A percentile compares a stretch with the other conserved stretches of the same genome.
These are phyloP conservation scores for Acrocephalus kingi DNA, from an alignment of 2,113 vertebrate species.

Conservation along the genomic window DNA sequence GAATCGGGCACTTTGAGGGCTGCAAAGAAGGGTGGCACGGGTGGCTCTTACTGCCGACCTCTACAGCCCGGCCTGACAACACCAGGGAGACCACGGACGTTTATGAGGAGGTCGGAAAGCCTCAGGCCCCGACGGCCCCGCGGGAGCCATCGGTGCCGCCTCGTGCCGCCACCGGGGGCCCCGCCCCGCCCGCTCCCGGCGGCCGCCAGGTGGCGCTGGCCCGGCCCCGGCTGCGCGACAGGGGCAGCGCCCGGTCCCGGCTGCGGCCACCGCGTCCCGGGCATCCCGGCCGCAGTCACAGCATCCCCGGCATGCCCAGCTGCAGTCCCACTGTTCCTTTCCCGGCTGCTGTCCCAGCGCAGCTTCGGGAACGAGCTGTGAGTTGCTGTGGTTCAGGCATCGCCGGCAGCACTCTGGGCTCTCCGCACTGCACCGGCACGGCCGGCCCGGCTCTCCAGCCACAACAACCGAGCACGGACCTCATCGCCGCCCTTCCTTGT, in stretches of 20 bases:
- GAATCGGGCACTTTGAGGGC: fast-evolving
- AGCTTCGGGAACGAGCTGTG: background rate
- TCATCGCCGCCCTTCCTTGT: no score
- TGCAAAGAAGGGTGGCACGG: background rate
- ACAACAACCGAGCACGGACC: background rate
- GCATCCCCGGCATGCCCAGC: background rate
- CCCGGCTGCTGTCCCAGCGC: background rate
- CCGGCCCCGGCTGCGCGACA: background rate
- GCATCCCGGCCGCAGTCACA: no score
- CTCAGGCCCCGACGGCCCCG: no score
- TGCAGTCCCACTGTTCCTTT: background rate
- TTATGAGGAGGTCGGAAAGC: fast-evolving
- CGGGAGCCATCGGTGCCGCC: background rate
- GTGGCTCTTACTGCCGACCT: background rate
- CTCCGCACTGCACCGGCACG: background rate
- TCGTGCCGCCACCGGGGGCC: no score
- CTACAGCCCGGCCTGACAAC: fast-evolving
- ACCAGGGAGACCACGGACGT: fast-evolving
- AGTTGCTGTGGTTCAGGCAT: fast-evolving
- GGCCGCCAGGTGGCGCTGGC: background rate
- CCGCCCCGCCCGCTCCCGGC: no score
- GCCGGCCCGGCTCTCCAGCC: background rate
- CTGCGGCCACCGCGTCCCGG: background rate
- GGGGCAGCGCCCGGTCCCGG: background rate
- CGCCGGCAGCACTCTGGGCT: background rate